These are phyloP conservation scores for Patella caerulea DNA, from an alignment of 2,888 invertebrate genomes.

Conservation along the genomic window DNA sequence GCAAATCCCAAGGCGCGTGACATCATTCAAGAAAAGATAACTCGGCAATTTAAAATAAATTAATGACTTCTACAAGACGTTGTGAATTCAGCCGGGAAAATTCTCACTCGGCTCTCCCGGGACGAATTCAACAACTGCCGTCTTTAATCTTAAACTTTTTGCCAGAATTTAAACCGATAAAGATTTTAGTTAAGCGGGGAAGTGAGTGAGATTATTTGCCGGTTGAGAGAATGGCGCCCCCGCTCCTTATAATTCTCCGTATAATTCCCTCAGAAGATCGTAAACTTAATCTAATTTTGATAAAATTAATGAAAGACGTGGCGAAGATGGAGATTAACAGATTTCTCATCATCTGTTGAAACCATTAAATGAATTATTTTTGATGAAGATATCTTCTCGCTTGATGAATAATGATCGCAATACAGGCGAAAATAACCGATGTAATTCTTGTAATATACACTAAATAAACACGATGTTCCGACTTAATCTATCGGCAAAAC, in stretches of 20 bases:
- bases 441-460: too few species aligned
- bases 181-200: slow-evolving; percentile 7
- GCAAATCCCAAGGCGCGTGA: not conserved
- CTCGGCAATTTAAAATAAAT: slow-evolving; percentile 5
- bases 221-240: not conserved
- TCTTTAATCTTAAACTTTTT: slow-evolving; percentile 10
- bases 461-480: too few species aligned
- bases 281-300: too few species aligned
- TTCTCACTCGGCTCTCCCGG: not conserved
- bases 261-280: too few species aligned
- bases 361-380: too few species aligned
- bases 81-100: not conserved
- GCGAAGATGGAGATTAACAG: too few species aligned
- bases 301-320: too few species aligned
- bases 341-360: too few species aligned
- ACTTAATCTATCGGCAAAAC: too few species aligned
- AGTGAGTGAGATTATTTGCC: not conserved
- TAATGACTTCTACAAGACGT: not conserved
- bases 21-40: slow-evolving; percentile 10
- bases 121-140: not conserved
- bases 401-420: too few species aligned
- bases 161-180: not conserved
- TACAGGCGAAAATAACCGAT: too few species aligned
- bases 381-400: too few species aligned
- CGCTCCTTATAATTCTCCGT: not conserved